Base-by-base conservation (phyloP, 2,888 invertebrate genomes). In the Caenorhabditis sinica region DNA sequence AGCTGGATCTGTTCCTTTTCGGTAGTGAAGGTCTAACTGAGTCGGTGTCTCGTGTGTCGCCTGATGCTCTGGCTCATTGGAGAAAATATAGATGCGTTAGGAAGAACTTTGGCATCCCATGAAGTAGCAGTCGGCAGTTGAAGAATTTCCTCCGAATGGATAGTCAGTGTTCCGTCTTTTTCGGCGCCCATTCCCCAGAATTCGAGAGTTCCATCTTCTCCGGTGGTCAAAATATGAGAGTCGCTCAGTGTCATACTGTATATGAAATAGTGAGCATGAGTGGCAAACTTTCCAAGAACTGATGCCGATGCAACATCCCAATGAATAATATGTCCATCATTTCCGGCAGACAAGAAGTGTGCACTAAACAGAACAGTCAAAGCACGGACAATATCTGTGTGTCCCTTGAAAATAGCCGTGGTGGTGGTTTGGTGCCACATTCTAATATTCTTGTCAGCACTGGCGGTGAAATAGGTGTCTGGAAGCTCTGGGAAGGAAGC, bases 321-420 rank as follows among this genome's bases (percentile, higher is more conserved):
- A 72, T 95, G 94, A 88, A 95, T 95, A 60, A 98, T 95, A 0
- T 95, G 95, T 0, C 96, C 96, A 94, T 99, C 98, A 93, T 99
- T 99, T 33, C 96, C 95, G 92, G 96, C 96, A 63, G 97, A 97
- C 0, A 97, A 93, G 93, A 99, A 96, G 58, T 95, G 95, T 51
- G 95, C 95, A n/a, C 95, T 93, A 73, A 95, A 95, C 11, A 96
- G 94, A 1, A 95, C 95, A 0, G 95, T 95, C 40, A 98, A 93
- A 30, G 95, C 96, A 92, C 98, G 94, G 0, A 98, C 96, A 94
- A 97, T 97, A 92, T 98, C 98, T 1, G 95, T 95, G 93, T 98
- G 98, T 6, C 97, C 97, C 94, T 93, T 58, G 93, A 91, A 74
- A 45, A 49, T 20, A 60, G 28, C 66, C 28, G 58, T 58, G 23